Evolutionary conservation across 1,140 invertebrate species (phyloP).

Genomic region (Drosophila murphyi): DNA sequence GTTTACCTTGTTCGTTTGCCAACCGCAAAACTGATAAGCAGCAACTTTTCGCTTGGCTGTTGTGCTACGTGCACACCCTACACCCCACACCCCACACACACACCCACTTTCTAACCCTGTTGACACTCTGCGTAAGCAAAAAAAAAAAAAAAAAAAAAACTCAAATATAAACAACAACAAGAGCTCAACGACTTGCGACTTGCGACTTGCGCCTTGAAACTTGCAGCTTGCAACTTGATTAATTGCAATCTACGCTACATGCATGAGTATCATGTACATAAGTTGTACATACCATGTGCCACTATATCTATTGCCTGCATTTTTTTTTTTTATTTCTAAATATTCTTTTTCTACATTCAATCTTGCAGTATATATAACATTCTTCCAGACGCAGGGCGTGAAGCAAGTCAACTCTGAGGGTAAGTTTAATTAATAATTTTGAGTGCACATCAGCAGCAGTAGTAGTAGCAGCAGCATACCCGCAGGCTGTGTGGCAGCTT

Average conservation of each 20-base stretch:
- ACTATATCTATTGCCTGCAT: slow-evolving; percentile 30
- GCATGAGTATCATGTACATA: background rate
- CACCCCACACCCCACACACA: background rate
- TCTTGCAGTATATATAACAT: slow-evolving; percentile 69
- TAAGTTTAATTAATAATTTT: slow-evolving; percentile 84
- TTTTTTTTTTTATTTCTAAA: slow-evolving; percentile 27
- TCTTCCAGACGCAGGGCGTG: slow-evolving; percentile 61
- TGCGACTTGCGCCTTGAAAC: slow-evolving; percentile 31
- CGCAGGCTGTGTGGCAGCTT: slow-evolving; percentile 2
- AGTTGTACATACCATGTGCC: background rate
- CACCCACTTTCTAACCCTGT: background rate
- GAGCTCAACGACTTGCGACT: slow-evolving; percentile 5
- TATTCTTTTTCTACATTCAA: slow-evolving; percentile 25
- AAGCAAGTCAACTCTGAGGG: slow-evolving; percentile 78
- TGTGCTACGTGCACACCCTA: slow-evolving; percentile 22
- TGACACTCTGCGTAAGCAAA: slow-evolving; percentile 24
- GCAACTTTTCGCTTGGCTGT: slow-evolving; percentile 37
- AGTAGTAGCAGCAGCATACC: slow-evolving; percentile 12
- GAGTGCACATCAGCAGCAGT: slow-evolving; percentile 40
- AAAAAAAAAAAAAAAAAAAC: slow-evolving; percentile 3
- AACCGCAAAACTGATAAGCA: slow-evolving; percentile 63
- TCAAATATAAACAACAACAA: slow-evolving; percentile 9
- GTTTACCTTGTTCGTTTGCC: slow-evolving; percentile 58
- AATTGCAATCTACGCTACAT: slow-evolving; percentile 34
- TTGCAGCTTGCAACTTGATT: slow-evolving; percentile 42